Evolutionary conservation across 2,113 vertebrate genomes (phyloP), one percentile per base, ranked within the genome.

Genomic region (Clinocottus analis): DNA sequence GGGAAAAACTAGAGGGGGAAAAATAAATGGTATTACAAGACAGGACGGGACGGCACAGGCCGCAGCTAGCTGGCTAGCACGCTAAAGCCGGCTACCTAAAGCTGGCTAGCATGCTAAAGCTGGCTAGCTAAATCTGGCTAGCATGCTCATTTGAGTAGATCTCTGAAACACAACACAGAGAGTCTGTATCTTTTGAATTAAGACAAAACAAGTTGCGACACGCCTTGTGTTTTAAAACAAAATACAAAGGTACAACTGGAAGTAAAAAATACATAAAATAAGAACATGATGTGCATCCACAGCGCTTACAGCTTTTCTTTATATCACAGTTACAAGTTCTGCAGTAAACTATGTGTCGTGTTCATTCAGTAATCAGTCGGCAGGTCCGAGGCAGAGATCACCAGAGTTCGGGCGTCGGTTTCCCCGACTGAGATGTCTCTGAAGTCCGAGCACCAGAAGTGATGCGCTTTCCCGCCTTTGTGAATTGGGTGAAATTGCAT

Each of bases 401-500:
- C 1, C 2, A 23, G 58, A 25, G 27, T 21, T 33, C 9, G 21
- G 21, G 37, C 0, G 7, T 62, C 41, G 58, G 16, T 33, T 71
- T 59, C 35, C 17, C 14, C 49, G 62, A 74, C 29, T 53, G 71
- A 43, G 55, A 17, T 45, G 27, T 14, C 7, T 25, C 49, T 62
- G 43, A 53, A 81, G 77, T 49, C 55, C 69, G 19, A 75, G 51
- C 58, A 53, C 16, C 19, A 39, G 25, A 72, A 79, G 21, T 61
- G 77, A 83, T 3, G 5, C 13, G 63, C 63, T 58, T 75, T 29
- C 71, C 4, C 29, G 2, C 16, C 62, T 56, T 55, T 1, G 51
- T 23, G 67, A 75, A 58, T 68, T 62, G 70, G 41, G 17, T 72
- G 65, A 74, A 83, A 80, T 65, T 47, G 68, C 19, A 53, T 84